phyloP scores from a whole-genome alignment of 2,888 invertebrate species.

The Synanthedon formicaeformis region DNA sequence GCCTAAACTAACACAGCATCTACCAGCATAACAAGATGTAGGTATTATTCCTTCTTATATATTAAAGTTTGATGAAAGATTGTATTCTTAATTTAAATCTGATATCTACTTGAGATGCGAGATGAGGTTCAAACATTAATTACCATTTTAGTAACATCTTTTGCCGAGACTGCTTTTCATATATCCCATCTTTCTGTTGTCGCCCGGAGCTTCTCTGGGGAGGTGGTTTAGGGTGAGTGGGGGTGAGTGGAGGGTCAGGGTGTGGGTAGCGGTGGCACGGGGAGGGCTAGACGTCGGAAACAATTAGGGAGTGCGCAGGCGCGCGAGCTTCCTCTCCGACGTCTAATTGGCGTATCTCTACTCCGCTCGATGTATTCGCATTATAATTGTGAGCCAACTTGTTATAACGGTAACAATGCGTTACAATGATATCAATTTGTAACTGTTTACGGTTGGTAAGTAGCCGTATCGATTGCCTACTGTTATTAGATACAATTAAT shows the following conservation, averaged over 20 bases:
- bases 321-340: conserved; percentile 42
- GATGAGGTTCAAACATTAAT: not conserved
- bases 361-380: conserved; percentile 38
- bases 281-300: conserved; percentile 34
- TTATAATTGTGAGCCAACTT: conserved; percentile 52
- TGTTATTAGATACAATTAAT: too few relatives aligned
- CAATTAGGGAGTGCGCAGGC: conserved; percentile 63
- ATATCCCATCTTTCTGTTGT: conserved; percentile 8
- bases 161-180: conserved; percentile 7
- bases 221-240: conserved; percentile 2
- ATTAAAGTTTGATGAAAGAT: too few relatives aligned
- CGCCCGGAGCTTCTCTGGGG: conserved; percentile 6
- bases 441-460: too few relatives aligned
- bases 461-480: too few relatives aligned
- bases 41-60: too few relatives aligned
- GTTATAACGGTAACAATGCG: conserved; percentile 14
- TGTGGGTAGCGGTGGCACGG: not conserved
- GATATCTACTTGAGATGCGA: too few relatives aligned
- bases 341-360: conserved; percentile 61
- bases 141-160: conserved; percentile 2
- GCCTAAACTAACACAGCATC: too few relatives aligned
- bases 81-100: too few relatives aligned
- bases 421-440: conserved; percentile 11
- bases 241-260: conserved; percentile 9
- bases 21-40: too few relatives aligned